Conservation (phyloP, 2,888 invertebrate species). For the Rhagium mordax region DNA sequence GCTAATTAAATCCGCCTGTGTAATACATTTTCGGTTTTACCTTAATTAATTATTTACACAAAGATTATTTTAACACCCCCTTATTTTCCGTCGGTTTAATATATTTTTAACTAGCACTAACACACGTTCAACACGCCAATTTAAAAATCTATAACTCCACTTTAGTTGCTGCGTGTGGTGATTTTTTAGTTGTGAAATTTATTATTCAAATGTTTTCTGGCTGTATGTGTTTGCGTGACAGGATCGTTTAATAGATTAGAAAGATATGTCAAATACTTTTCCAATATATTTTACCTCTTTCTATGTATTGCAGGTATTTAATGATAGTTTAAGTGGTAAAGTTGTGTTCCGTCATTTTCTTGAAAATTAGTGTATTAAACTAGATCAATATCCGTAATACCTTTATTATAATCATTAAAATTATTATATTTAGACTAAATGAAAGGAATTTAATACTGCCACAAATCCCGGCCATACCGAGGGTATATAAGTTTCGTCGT, state of each 20-base stretch:
- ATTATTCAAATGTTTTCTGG: slow-evolving; percentile 8
- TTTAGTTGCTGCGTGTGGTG: slow-evolving; percentile 7
- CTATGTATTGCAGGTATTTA: no score
- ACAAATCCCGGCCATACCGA: neutral
- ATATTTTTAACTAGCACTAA: neutral
- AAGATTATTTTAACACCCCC: neutral
- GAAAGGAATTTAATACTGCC: neutral
- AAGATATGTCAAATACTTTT: slow-evolving; percentile 13
- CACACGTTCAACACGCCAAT: neutral
- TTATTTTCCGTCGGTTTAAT: neutral
- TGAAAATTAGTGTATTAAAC: no score
- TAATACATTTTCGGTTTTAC: neutral
- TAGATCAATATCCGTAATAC: no score
- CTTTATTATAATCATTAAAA: neutral
- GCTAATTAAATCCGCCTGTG: no score
- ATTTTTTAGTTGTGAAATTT: slow-evolving; percentile 15
- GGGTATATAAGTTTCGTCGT: neutral
- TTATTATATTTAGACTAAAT: neutral
- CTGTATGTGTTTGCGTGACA: slow-evolving; percentile 13
- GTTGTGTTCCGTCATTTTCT: no score
- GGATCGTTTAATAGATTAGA: slow-evolving; percentile 23
- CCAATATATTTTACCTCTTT: neutral
- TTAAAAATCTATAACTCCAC: slow-evolving; percentile 2
- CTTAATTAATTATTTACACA: neutral
- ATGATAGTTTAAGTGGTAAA: no score